Base-by-base conservation (phyloP, 2,888 invertebrate genomes). In the Bruchidius siliquastri region DNA sequence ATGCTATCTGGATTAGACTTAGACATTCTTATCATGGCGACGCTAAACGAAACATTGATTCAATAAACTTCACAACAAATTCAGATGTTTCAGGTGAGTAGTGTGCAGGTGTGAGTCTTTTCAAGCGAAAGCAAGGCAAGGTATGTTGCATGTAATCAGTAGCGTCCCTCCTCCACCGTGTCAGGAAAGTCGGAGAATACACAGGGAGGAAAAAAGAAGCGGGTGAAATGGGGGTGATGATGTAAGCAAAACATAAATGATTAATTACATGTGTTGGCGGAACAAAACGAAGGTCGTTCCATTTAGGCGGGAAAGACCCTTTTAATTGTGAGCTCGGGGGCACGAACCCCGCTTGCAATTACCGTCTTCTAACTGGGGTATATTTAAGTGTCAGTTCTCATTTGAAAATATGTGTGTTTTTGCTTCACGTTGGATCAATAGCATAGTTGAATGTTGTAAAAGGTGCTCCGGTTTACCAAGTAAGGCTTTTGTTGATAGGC, bases 121-220 rank as follows among this genome's bases (percentile, higher is more conserved):
- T 13, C 49, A 13, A 49, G 49, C 49, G 18, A 49, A 49, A 49
- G 49, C 49, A 49, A 26, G 8, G 49, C 49, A 49, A 13, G 26
- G 67, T 10, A 20, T 22, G 32, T 10, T 69, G 68, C 18, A 22
- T 49, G 30, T 69, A 49, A 49, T 13, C 49, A 49, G 86, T 85
- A 86, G 85, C 85, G 85, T 86, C 86, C 83, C 86, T 87, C 86
- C 86, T 86, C 86, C 86, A 86, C 83, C 85, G 81, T 85, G 85
- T 86, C 86, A 84, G 85, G 86, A 86, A 87, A 87, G 87, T 86
- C 82, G 82, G 83, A 79, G 76, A 75, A 81, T 79, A 81, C 81
- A 82, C 82, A 83, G 84, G 83, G 83, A 78, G 81, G 82, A 82
- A 79, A 82, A 76, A 84, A 84, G 78, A 85, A 85, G 84, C 83